A percentile compares a stretch with the other conserved stretches of the same genome.
These are phyloP conservation scores for Oreotragus oreotragus DNA, from an alignment of 2,113 vertebrate species.

Conservation along the genomic window DNA sequence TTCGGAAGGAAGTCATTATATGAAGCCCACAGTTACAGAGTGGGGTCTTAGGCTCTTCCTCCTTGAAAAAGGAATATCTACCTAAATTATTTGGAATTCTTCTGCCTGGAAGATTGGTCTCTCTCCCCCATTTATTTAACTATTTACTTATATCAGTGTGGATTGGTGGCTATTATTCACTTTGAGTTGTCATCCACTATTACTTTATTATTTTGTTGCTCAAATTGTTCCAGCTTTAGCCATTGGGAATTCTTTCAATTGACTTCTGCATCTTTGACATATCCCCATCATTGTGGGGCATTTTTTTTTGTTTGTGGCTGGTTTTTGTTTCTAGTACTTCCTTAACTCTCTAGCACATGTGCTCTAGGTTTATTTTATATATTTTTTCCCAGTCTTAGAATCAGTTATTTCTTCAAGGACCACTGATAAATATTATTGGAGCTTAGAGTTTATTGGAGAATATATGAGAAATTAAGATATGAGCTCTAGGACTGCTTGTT, in stretches of 20 bases:
- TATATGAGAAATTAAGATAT: not conserved
- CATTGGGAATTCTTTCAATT: not conserved
- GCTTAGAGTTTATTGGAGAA: not conserved
- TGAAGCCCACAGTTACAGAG: not conserved
- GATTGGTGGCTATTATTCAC: not conserved
- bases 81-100: not conserved
- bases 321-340: not conserved
- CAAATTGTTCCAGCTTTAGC: not conserved
- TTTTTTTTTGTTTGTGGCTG: not conserved
- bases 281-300: not conserved
- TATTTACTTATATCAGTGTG: not conserved
- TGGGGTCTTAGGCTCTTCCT: rapidly evolving
- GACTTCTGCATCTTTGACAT: not conserved
- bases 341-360: not conserved
- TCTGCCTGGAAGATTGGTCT: not conserved
- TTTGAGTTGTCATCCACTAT: not conserved
- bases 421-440: not conserved
- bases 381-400: not conserved
- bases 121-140: not conserved
- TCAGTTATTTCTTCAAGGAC: not conserved
- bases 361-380: not conserved
- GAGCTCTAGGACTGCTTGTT: not conserved
- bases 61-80: not conserved
- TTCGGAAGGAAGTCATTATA: not conserved
- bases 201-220: not conserved